Evolutionary conservation across 2,797 vertebrate species (phyloP).

Genomic region (Sebastes flavidus): DNA sequence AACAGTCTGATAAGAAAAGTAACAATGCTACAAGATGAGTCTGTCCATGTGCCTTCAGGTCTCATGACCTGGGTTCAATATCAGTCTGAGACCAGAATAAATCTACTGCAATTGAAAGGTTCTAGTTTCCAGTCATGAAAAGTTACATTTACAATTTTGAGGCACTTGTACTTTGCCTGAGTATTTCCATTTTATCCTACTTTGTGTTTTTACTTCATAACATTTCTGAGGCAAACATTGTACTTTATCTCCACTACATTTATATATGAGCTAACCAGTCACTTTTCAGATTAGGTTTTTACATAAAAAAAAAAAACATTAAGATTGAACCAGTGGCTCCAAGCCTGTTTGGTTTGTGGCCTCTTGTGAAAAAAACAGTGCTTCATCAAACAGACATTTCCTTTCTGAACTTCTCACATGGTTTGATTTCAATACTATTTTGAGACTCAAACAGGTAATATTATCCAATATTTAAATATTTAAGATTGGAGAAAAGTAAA

Average conservation of each 20-base stretch:
- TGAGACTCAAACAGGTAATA: background rate
- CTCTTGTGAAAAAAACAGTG: background rate
- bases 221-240: background rate
- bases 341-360: background rate
- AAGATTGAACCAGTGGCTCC: background rate
- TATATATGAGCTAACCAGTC: too few species aligned
- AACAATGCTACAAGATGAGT: background rate
- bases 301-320: background rate
- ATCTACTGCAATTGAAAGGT: background rate
- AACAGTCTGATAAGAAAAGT: background rate
- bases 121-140: background rate
- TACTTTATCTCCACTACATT: background rate
- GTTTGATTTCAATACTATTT: background rate
- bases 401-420: background rate
- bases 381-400: background rate
- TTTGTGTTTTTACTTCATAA: background rate
- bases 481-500: too few species aligned
- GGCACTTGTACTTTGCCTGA: background rate
- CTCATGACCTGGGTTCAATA: background rate
- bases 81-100: background rate
- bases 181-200: background rate
- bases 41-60: background rate
- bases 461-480: background rate
- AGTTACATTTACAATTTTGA: background rate
- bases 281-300: too few species aligned